These are phyloP conservation scores for Aplocera efformata DNA, from an alignment of 2,888 invertebrate species.

Conservation along the genomic window DNA sequence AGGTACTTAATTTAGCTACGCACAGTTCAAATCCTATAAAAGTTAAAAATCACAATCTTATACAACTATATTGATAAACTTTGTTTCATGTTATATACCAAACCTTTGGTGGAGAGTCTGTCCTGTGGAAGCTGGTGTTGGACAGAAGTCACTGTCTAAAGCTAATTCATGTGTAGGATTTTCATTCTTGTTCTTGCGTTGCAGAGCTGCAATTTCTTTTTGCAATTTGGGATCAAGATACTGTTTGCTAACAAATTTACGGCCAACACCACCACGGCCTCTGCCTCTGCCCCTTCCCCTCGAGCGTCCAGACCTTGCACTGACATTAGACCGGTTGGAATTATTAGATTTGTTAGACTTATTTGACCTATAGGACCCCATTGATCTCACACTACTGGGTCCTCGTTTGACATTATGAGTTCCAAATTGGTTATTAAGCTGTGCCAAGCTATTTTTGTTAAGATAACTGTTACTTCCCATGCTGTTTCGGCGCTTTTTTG, in stretches of 20 bases:
- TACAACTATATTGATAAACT: constrained; percentile 2
- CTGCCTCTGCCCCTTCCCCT: constrained; percentile 64
- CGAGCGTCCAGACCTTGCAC: constrained; percentile 47
- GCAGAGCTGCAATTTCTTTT: constrained; percentile 70
- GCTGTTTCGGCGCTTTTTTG: constrained; percentile 64
- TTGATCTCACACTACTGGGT: constrained; percentile 67
- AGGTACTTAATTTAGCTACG: constrained; percentile 3
- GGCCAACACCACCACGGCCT: constrained; percentile 47
- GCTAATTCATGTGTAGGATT: constrained; percentile 37
- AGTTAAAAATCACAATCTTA: constrained; percentile 18
- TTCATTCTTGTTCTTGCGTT: constrained; percentile 49
- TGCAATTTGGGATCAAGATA: constrained; percentile 65
- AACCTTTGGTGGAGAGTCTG: constrained; percentile 73
- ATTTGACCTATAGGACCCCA: constrained; percentile 64
- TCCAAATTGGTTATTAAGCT: constrained; percentile 60
- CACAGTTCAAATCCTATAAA: constrained; percentile 6
- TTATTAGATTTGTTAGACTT: constrained; percentile 52
- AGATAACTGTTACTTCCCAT: constrained; percentile 63
- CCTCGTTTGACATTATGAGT: constrained; percentile 57
- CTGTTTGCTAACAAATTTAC: constrained; percentile 65
- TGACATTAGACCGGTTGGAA: constrained; percentile 51
- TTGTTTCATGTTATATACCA: constrained; percentile 35
- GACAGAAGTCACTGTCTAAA: constrained; percentile 51
- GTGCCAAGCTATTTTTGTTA: constrained; percentile 62
- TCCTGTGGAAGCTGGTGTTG: constrained; percentile 62